These are phyloP conservation scores for Drosophila atripex DNA, from an alignment of 2,888 invertebrate species.

Conservation along the genomic window DNA sequence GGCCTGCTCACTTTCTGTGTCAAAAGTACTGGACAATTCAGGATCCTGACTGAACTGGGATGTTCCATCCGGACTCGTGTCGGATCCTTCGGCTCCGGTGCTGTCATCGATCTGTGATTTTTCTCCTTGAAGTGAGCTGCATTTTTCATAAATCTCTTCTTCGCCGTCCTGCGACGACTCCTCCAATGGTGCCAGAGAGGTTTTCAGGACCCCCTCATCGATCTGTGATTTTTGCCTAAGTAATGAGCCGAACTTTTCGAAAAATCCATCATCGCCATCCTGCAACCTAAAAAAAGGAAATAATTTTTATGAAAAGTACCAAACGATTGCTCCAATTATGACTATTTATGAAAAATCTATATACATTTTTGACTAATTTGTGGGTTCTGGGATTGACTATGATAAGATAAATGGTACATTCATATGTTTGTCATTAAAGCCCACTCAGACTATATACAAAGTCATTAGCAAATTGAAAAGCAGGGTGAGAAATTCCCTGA, in stretches of 20 bases:
- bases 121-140: no score
- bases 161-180: constrained; percentile 48
- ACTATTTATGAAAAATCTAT: background rate
- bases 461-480: constrained; percentile 1
- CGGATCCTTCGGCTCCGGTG: constrained; percentile 47
- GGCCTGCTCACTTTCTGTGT: constrained; percentile 46
- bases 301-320: background rate
- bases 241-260: constrained; percentile 92
- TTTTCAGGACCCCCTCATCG: constrained; percentile 80
- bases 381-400: background rate
- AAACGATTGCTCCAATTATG: background rate
- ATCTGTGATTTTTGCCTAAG: constrained; percentile 88
- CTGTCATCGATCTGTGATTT: constrained; percentile 56
- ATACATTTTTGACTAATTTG: background rate
- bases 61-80: constrained; percentile 35
- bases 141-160: background rate
- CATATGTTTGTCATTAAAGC: constrained; percentile 6
- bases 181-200: constrained; percentile 85
- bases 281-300: constrained; percentile 85
- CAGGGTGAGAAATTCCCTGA: constrained; percentile 14
- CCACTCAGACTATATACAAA: background rate
- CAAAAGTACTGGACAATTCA: constrained; percentile 46
- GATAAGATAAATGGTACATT: background rate
- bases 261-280: constrained; percentile 92
- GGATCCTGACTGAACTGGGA: constrained; percentile 37